Evolutionary conservation across 2,888 invertebrate species (phyloP).

Genomic region (Nymphalis urticae): DNA sequence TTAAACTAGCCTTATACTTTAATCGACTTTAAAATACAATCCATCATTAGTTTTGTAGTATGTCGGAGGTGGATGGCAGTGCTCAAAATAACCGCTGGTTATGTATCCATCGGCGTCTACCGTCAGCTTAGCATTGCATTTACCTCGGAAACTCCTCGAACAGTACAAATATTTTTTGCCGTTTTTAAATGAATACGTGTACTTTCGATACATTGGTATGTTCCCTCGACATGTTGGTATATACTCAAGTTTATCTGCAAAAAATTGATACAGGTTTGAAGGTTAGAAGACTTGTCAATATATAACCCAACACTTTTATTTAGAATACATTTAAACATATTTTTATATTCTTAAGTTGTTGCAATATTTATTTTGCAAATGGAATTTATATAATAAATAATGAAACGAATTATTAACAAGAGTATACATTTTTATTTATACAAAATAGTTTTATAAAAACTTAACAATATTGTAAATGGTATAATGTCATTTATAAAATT

Average conservation of each 20-base stretch:
- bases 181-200: conserved; percentile 40
- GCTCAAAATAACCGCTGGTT: conserved; percentile 28
- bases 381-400: too few relatives aligned
- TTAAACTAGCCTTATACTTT: neutral
- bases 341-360: too few relatives aligned
- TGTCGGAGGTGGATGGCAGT: conserved; percentile 40
- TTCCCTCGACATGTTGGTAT: conserved; percentile 11
- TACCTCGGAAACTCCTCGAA: conserved; percentile 38
- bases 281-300: too few relatives aligned
- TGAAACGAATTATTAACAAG: neutral
- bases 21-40: conserved; percentile 24
- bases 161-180: conserved; percentile 40
- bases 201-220: conserved; percentile 34
- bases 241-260: conserved; percentile 16
- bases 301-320: neutral
- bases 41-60: conserved; percentile 31
- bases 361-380: too few relatives aligned
- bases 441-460: neutral
- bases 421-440: neutral
- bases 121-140: conserved; percentile 42
- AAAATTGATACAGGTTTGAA: neutral
- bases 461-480: neutral
- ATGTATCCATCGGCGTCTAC: conserved; percentile 35
- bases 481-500: neutral
- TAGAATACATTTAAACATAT: neutral